Evolutionary conservation across 1,140 invertebrate genomes (phyloP).

Genomic region (Aradophagus sp.): DNA sequence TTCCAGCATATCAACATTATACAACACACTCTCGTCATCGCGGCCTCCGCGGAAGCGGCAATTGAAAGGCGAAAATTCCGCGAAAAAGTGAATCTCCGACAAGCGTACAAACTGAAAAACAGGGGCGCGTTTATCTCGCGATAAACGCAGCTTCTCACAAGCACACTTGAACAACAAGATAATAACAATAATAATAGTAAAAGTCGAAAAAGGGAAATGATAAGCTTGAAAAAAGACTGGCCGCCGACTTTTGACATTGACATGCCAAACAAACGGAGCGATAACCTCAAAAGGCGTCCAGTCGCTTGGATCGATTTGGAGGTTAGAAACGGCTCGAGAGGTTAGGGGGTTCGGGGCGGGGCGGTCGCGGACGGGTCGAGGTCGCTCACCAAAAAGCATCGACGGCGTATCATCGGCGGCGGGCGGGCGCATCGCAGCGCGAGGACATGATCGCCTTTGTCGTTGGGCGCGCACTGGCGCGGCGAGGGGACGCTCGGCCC

Average conservation of each 20-base stretch:
- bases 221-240: too few species aligned
- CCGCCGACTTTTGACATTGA: not conserved
- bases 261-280: conserved; percentile 14
- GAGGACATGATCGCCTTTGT: conserved; percentile 24
- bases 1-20: conserved; percentile 22
- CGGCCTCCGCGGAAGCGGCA: conserved; percentile 1
- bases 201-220: too few species aligned
- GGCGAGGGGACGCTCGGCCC: not conserved
- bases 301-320: conserved; percentile 26
- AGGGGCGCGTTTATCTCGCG: conserved; percentile 4
- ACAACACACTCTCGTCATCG: conserved; percentile 20
- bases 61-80: conserved; percentile 16
- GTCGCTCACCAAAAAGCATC: conserved; percentile 48
- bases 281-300: conserved; percentile 24
- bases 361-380: conserved; percentile 1
- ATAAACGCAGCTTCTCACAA: conserved; percentile 3
- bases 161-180: not conserved
- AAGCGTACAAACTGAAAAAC: conserved; percentile 2
- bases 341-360: conserved; percentile 7
- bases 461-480: conserved; percentile 3
- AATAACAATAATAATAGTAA: not conserved
- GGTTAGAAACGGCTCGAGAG: conserved; percentile 16
- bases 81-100: conserved; percentile 5
- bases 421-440: conserved; percentile 41
- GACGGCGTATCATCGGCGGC: conserved; percentile 46